phyloP scores from a whole-genome alignment of 2,113 vertebrate species.

The Zosterops borbonicus region DNA sequence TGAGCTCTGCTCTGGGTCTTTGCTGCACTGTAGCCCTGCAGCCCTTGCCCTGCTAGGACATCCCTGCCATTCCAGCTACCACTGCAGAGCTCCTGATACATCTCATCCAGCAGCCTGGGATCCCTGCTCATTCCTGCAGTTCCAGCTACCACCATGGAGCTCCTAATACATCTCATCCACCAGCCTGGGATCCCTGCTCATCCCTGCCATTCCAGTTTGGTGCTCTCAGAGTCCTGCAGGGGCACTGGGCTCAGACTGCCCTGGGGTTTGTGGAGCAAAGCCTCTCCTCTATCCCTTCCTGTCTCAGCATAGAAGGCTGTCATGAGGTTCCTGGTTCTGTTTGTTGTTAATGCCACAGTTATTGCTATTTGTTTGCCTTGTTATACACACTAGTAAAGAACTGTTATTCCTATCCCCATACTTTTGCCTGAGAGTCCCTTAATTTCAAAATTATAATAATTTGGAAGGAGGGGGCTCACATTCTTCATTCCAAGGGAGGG shows the following conservation, averaged over 20 bases:
- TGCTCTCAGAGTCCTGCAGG: neutral
- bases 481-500: neutral
- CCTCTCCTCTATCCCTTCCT: neutral
- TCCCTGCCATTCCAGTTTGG: neutral
- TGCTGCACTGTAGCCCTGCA: no score
- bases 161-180: no score
- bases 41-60: no score
- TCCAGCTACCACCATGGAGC: no score
- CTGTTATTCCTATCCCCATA: neutral
- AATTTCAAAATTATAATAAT: neutral
- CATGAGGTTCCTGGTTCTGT: neutral
- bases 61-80: no score
- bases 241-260: neutral
- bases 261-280: neutral
- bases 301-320: neutral
- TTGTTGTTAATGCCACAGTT: neutral
- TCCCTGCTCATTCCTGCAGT: no score
- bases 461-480: neutral
- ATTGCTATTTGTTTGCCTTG: neutral
- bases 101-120: no score
- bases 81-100: no score
- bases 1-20: no score
- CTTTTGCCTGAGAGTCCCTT: neutral
- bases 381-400: neutral
- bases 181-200: neutral